Evolutionary conservation across 2,797 vertebrate species (phyloP), one percentile per base, ranked within the genome.

Genomic region (Merluccius polli): DNA sequence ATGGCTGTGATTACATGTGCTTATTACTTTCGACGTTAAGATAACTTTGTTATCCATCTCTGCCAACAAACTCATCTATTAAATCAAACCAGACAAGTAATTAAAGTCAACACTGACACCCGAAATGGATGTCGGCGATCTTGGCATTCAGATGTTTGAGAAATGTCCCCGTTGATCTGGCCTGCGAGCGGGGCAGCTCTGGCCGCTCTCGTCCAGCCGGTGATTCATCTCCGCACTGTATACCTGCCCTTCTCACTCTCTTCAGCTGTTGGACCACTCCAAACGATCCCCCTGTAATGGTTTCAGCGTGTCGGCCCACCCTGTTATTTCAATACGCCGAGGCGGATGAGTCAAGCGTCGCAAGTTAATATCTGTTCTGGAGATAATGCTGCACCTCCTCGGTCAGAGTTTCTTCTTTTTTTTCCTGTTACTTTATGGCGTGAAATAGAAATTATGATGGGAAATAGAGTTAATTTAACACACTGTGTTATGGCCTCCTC

Each of bases 191-290:
- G 72, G 87, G 86, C 78, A 21, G 73, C 74, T 83, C 79, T 75
- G 76, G 81, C 73, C 72, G 78, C 78, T 78, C 74, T 81, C 82
- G 80, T 86, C 85, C 6, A 79, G 82, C 81, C 81, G 74, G 35
- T 27, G 68, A 81, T 82, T 84, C 81, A 82, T 76, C 38, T 68
- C 83, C 75, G 76, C 77, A 77, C 33, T 12, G 79, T 72, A 75
- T 76, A 72, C 82, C 68, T 78, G 7, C 76, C 79, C 81, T 71
- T 65, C 78, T 9, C n/a, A 59, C 85, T 81, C 74, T 69, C 16
- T 35, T 90, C 92, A 93, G 91, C 92, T 94, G 93, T 93, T 89
- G 88, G 92, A 94, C 93, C 91, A 92, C 78, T 72, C 79, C 83
- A 68, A 81, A 88, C 88, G 6, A 7, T 87, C 89, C 86, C 79